Evolutionary conservation across 2,888 invertebrate genomes (phyloP).

Genomic region (Acanthoscelides obtectus): DNA sequence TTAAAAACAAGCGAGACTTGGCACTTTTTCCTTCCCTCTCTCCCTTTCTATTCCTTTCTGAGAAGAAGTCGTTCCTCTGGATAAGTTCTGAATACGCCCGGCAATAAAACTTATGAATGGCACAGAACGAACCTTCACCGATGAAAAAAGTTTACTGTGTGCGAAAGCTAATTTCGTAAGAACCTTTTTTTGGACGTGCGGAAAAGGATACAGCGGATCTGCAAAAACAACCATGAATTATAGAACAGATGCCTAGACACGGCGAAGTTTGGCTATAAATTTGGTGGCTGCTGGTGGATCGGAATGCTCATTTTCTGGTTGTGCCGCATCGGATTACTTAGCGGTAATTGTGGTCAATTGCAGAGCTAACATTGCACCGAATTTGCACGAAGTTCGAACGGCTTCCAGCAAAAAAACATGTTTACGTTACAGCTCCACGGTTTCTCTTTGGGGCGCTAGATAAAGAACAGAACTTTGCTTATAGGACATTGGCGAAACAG

Average conservation of each 20-base stretch:
- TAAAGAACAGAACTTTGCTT: too few species aligned
- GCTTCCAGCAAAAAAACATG: too few species aligned
- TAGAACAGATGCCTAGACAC: not conserved
- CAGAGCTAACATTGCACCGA: not conserved
- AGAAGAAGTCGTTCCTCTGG: not conserved
- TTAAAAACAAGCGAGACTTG: not conserved
- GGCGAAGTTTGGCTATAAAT: not conserved
- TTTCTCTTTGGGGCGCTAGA: too few species aligned
- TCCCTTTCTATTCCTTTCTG: not conserved
- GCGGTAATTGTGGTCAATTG: not conserved
- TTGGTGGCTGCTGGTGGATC: not conserved
- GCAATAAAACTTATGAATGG: not conserved
- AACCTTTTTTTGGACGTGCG: not conserved
- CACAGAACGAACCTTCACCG: not conserved
- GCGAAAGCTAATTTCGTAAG: not conserved
- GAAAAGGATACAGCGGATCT: not conserved
- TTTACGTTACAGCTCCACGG: too few species aligned
- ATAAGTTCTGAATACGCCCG: not conserved
- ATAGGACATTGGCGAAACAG: too few species aligned
- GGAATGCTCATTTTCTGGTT: not conserved
- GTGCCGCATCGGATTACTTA: not conserved
- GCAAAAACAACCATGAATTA: not conserved
- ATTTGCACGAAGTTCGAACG: not conserved
- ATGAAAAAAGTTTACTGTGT: not conserved
- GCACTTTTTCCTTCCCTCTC: not conserved